Base-by-base conservation (phyloP, 2,113 vertebrate genomes). In the Oxyruncus cristatus region DNA sequence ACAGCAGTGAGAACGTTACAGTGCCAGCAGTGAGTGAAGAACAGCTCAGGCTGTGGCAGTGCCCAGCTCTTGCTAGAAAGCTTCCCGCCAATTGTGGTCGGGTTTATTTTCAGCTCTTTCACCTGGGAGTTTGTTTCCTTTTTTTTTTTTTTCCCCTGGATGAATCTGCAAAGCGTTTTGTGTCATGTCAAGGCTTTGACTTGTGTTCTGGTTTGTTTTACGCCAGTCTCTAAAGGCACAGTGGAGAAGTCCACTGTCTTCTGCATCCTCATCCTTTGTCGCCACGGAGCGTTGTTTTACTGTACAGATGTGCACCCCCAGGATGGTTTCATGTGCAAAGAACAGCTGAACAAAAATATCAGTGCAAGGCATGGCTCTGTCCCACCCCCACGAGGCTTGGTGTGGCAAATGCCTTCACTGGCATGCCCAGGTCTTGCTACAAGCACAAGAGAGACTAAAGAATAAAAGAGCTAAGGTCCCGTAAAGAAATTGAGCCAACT, bases 231-330 rank as follows among this genome's bases (percentile, higher is more conserved):
- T 17, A 4, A 21, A 68, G 62, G 52, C 66, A 18, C 8, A 0
- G 2, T 50, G 53, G 70, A 88, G 28, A 41, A 70, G 63, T 10
- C 26, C 22, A 5, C 62, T n/a, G 33, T 8, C 8, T 42, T 16
- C 52, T 30, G 14, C 12, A 21, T 17, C 21, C 55, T 50, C 12
- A 9, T 22, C 39, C n/a, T 41, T 37, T 7, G 19, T 7, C 5
- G 20, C 1, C 27, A 9, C 1, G 7, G 30, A 23, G 10, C 8
- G 12, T 2, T 24, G 46, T 30, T 73, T 58, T 8, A 5, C n/a
- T 6, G 8, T 5, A 6, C 0, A 3, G 16, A 3, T 1, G 2
- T 9, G 24, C 42, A 12, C 7, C 17, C 12, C 32, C 41, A 24
- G 1, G 5, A 9, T 7, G 37, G 41, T 42, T 46, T 63, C 24